These are phyloP conservation scores for Barbus barbus DNA, from an alignment of 2,113 vertebrate genomes.

Conservation along the genomic window DNA sequence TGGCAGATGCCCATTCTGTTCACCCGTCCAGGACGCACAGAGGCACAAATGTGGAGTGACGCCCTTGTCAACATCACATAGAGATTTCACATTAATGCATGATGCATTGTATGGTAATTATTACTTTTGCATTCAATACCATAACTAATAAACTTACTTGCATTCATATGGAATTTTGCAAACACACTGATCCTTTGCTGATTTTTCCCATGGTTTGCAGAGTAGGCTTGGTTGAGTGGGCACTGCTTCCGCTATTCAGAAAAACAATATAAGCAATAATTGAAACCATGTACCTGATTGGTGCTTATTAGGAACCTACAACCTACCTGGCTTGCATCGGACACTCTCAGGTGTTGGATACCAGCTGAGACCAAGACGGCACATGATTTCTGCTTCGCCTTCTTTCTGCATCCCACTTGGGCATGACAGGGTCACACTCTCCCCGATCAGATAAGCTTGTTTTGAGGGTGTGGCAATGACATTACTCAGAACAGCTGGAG, in stretches of 20 bases:
- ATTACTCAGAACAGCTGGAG: slow-evolving; percentile 67
- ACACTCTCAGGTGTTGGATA: slow-evolving; percentile 73
- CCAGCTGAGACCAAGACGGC: slow-evolving; percentile 89
- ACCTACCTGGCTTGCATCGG: slow-evolving; percentile 78
- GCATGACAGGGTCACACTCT: slow-evolving; percentile 83
- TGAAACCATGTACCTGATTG: neutral
- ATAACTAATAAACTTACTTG: slow-evolving; percentile 74
- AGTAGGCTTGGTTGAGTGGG: slow-evolving; percentile 46
- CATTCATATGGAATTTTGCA: slow-evolving; percentile 89
- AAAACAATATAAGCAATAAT: neutral
- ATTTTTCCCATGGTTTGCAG: slow-evolving; percentile 87
- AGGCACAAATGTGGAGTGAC: slow-evolving; percentile 80
- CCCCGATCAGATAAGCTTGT: slow-evolving; percentile 78
- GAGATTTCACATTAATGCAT: neutral
- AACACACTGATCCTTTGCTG: slow-evolving; percentile 75
- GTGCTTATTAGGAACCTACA: neutral
- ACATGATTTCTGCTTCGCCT: slow-evolving; percentile 72
- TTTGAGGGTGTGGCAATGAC: slow-evolving; percentile 76
- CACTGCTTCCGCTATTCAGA: neutral
- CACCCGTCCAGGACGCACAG: slow-evolving; percentile 63
- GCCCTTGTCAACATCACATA: slow-evolving; percentile 67
- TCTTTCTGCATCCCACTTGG: slow-evolving; percentile 65
- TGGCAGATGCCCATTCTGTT: slow-evolving; percentile 81
- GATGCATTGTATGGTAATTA: neutral
- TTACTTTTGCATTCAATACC: neutral